These are phyloP conservation scores for Pipistrellus kuhlii DNA, from an alignment of 2,797 vertebrate species.

Conservation along the genomic window DNA sequence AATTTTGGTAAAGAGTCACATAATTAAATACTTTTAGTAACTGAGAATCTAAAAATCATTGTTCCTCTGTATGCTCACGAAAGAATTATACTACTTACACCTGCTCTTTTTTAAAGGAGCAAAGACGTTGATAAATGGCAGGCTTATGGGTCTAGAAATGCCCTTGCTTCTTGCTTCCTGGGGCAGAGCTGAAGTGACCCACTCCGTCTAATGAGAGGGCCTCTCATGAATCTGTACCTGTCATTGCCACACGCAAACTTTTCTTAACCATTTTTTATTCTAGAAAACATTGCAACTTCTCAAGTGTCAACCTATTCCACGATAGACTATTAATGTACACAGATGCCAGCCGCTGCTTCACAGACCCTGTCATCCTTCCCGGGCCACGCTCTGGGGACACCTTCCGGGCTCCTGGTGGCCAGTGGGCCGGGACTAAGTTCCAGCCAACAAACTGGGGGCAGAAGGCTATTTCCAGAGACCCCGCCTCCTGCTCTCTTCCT, in stretches of 20 bases:
- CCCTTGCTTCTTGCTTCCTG: too few species aligned
- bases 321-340: fast-evolving
- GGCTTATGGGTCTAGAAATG: neutral
- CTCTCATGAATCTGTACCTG: neutral
- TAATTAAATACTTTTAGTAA: neutral
- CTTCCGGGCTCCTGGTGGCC: neutral
- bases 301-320: neutral
- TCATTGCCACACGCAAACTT: neutral
- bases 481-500: neutral
- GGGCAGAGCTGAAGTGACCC: neutral
- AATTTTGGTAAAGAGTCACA: neutral
- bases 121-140: neutral
- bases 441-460: fast-evolving
- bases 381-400: fast-evolving
- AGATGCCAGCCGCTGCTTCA: too few species aligned
- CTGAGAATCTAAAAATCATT: neutral
- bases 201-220: neutral
- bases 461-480: neutral
- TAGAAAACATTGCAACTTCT: neutral
- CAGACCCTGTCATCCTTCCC: neutral
- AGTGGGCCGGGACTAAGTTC: fast-evolving
- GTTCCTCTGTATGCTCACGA: neutral
- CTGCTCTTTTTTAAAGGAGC: neutral
- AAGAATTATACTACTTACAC: neutral
- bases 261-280: neutral